Percentiles rank a stretch among this genome's conserved stretches.
These are phyloP conservation scores for Julus scanicus DNA, from an alignment of 2,888 invertebrate species.

Conservation along the genomic window DNA sequence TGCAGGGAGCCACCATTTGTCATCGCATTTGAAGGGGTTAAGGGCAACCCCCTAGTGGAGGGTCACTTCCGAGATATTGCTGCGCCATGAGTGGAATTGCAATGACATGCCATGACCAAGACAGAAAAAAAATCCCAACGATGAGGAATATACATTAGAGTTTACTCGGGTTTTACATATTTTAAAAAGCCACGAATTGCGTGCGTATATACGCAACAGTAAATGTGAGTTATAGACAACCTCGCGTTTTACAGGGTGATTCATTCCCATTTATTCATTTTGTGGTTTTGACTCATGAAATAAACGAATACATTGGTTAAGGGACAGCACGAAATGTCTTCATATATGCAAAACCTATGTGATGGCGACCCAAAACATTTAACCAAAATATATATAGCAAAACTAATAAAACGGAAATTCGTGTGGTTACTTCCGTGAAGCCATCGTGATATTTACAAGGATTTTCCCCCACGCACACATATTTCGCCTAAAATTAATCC, in stretches of 20 bases:
- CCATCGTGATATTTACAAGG: not conserved
- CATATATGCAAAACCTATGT: not conserved
- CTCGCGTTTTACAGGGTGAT: not conserved
- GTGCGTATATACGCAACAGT: not conserved
- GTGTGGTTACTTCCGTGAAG: not conserved
- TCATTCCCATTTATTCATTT: not conserved
- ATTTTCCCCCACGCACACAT: not conserved
- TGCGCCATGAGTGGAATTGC: not conserved
- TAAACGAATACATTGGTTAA: not conserved
- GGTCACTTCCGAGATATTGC: not conserved
- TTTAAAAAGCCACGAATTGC: slow-evolving; percentile 1
- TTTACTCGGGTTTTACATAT: not conserved
- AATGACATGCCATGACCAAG: not conserved
- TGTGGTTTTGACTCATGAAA: not conserved
- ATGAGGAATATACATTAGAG: not conserved
- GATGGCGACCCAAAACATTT: not conserved
- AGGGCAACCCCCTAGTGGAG: not conserved
- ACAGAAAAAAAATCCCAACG: not conserved
- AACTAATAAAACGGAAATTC: not conserved
- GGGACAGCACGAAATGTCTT: not conserved
- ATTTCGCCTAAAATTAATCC: not conserved
- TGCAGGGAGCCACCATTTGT: not conserved
- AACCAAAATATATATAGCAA: not conserved
- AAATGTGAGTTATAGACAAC: not conserved
- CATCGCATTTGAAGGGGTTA: not conserved